phyloP scores from a whole-genome alignment of 2,113 vertebrate species.

The Capricornis sumatraensis region DNA sequence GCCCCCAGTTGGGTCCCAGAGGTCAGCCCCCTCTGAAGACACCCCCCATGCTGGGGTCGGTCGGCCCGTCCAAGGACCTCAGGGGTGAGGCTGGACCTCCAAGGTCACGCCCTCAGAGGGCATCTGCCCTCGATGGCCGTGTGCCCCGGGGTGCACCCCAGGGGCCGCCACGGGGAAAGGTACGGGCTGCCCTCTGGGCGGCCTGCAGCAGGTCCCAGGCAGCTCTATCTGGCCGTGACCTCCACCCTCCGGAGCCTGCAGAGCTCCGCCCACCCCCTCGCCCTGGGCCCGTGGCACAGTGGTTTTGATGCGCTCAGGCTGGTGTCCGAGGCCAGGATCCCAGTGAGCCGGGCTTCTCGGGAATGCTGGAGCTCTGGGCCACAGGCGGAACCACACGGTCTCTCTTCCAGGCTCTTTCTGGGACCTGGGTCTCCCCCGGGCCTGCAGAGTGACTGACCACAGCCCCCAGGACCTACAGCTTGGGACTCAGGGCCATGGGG shows the following conservation, averaged over 20 bases:
- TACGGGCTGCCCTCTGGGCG: rapidly evolving
- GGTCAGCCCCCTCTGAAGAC: not conserved
- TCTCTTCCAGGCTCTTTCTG: not conserved
- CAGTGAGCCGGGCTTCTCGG: rapidly evolving
- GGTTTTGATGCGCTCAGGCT: not conserved
- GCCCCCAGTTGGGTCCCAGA: not conserved
- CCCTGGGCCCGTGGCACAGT: not conserved
- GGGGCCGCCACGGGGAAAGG: rapidly evolving
- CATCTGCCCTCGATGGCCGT: rapidly evolving
- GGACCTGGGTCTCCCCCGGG: rapidly evolving
- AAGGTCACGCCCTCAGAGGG: not conserved
- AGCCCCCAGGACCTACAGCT: not conserved
- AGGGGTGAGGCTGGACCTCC: not conserved
- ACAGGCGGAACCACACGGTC: rapidly evolving
- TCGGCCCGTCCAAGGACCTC: rapidly evolving
- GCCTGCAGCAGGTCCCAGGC: not conserved
- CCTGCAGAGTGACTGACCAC: not conserved
- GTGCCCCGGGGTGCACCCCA: not conserved
- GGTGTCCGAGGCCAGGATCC: not conserved
- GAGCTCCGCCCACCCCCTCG: rapidly evolving
- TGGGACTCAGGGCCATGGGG: not conserved
- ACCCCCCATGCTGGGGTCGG: rapidly evolving
- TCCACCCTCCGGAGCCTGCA: rapidly evolving
- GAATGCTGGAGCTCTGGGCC: not conserved
- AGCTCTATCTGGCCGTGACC: rapidly evolving